Evolutionary conservation across 2,113 vertebrate genomes (phyloP).

Genomic region (Brachirus orientalis): DNA sequence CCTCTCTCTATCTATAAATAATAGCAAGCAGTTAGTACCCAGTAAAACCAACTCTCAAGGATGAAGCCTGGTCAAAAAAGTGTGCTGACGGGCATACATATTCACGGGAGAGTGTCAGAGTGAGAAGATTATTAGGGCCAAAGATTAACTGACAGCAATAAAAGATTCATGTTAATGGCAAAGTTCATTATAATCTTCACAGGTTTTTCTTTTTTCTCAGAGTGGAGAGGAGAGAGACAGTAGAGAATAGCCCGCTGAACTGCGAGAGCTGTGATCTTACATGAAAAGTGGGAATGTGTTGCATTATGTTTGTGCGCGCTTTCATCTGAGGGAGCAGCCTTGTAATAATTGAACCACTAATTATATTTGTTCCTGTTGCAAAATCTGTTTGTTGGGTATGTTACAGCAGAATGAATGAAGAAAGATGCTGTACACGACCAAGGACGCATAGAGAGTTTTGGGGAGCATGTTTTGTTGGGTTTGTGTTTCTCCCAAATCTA

Average conservation of each 20-base stretch:
- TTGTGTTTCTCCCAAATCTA: slow-evolving; percentile 62
- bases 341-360: slow-evolving; percentile 18
- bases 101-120: slow-evolving; percentile 37
- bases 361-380: slow-evolving; percentile 20
- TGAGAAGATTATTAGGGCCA: slow-evolving; percentile 61
- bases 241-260: slow-evolving; percentile 24
- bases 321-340: neutral
- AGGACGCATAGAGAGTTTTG: slow-evolving; percentile 39
- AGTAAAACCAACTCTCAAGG: slow-evolving; percentile 44
- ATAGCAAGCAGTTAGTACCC: neutral
- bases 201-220: slow-evolving; percentile 20
- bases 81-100: slow-evolving; percentile 42
- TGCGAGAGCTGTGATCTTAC: slow-evolving; percentile 9
- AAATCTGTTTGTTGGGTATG: slow-evolving; percentile 39
- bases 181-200: slow-evolving; percentile 78
- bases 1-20: slow-evolving; percentile 22
- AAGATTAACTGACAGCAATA: slow-evolving; percentile 74
- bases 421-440: slow-evolving; percentile 42
- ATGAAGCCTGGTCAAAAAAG: slow-evolving; percentile 45
- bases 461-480: slow-evolving; percentile 36
- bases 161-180: slow-evolving; percentile 75
- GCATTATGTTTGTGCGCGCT: slow-evolving; percentile 2
- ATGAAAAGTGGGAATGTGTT: slow-evolving; percentile 1
- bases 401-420: slow-evolving; percentile 52
- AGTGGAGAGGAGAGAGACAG: slow-evolving; percentile 23